phyloP scores from a whole-genome alignment of 2,888 invertebrate genomes.

The Drosophila yooni region DNA sequence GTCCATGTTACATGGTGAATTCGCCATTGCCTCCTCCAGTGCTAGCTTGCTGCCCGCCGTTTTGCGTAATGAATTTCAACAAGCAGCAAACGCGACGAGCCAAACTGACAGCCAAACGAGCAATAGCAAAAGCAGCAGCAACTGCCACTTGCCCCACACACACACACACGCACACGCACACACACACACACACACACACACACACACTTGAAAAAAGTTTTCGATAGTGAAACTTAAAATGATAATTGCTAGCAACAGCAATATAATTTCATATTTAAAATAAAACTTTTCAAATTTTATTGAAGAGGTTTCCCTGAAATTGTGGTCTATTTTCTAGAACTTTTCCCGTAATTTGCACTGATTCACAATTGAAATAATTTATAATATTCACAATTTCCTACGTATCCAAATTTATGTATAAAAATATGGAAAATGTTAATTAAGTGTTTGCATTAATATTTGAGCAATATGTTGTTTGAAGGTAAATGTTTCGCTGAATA shows the following conservation, averaged over 20 bases:
- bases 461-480: neutral
- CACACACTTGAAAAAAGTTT: neutral
- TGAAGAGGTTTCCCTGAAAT: neutral
- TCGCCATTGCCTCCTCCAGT: constrained; percentile 8
- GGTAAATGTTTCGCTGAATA: neutral
- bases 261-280: neutral
- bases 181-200: constrained; percentile 17
- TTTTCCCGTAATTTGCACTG: neutral
- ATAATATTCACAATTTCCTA: neutral
- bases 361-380: neutral
- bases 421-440: neutral
- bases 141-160: constrained; percentile 45
- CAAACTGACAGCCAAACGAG: constrained; percentile 58
- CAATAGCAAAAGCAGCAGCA: constrained; percentile 51
- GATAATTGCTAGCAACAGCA: neutral
- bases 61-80: constrained; percentile 79
- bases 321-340: neutral
- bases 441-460: neutral
- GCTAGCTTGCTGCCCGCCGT: constrained; percentile 40
- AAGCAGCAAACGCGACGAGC: constrained; percentile 41
- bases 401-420: neutral
- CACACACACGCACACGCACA: constrained; percentile 18
- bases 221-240: neutral
- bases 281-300: neutral
- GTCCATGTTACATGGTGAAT: constrained; percentile 34